A percentile compares a stretch with the other conserved stretches of the same genome.
Conservation (phyloP, 2,797 vertebrate genomes). For the Gymnodraco acuticeps region DNA sequence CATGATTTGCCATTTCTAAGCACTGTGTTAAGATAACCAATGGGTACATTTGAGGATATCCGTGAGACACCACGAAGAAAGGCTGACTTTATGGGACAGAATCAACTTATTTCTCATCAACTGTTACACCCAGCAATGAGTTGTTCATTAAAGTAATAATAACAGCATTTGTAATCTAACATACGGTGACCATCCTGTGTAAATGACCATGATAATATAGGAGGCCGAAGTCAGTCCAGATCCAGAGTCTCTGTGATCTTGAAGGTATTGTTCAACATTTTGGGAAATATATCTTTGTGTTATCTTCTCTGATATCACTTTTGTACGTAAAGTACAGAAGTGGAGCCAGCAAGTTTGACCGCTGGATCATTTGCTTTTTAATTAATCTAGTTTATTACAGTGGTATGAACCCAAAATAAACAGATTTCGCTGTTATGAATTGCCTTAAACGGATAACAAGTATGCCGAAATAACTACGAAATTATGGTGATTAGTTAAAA, state of each 20-base stretch:
- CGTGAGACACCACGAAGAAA: slow-evolving; percentile 12
- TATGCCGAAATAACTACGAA: no score
- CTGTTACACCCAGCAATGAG: not conserved
- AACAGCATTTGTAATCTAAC: slow-evolving; percentile 24
- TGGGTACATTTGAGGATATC: not conserved
- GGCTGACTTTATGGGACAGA: slow-evolving; percentile 21
- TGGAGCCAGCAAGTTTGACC: no score
- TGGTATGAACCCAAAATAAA: no score
- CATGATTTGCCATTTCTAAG: slow-evolving; percentile 36
- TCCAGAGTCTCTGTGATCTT: slow-evolving; percentile 15
- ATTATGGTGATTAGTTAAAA: no score
- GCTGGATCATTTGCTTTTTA: no score
- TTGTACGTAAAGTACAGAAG: not conserved
- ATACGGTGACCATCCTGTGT: slow-evolving; percentile 24
- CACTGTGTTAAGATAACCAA: not conserved
- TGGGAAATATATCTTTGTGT: not conserved
- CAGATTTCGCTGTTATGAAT: no score
- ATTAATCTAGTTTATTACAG: no score
- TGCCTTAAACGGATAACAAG: no score
- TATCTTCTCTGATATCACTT: not conserved
- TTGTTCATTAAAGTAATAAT: not conserved
- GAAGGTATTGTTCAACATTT: slow-evolving; percentile 17
- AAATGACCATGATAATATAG: slow-evolving; percentile 7
- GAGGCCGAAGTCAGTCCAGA: slow-evolving; percentile 9
- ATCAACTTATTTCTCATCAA: slow-evolving; percentile 7